Evolutionary conservation across 2,113 vertebrate genomes (phyloP).

Genomic region (Lophotis ruficrista): DNA sequence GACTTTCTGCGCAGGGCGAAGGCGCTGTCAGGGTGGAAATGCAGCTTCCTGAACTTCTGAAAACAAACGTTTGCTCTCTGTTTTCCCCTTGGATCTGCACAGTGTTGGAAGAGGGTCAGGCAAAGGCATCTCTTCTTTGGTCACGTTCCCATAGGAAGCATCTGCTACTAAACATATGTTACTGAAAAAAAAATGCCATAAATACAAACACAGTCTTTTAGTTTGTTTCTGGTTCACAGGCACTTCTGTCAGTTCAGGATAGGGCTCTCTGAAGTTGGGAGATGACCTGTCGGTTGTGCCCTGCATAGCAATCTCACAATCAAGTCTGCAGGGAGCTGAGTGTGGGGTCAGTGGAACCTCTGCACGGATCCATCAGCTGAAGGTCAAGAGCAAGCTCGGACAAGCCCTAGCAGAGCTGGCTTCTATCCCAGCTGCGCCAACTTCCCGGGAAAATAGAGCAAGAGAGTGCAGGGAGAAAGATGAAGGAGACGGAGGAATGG

Average conservation of each 20-base stretch:
- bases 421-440: background rate
- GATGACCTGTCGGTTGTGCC: background rate
- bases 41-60: slow-evolving; percentile 10
- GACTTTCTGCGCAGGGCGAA: background rate
- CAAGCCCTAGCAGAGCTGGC: background rate
- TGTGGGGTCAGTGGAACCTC: accelerated
- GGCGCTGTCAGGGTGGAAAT: background rate
- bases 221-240: background rate
- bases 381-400: background rate
- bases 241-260: background rate
- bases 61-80: slow-evolving; percentile 32
- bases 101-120: slow-evolving; percentile 40
- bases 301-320: background rate
- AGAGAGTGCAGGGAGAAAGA: background rate
- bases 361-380: background rate
- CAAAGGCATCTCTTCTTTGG: background rate
- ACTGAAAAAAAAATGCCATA: background rate
- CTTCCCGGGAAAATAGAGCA: background rate
- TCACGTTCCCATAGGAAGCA: slow-evolving; percentile 60
- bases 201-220: background rate
- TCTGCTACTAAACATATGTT: slow-evolving; percentile 60
- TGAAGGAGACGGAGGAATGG: background rate
- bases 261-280: background rate
- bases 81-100: slow-evolving; percentile 17
- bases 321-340: background rate